phyloP scores from a whole-genome alignment of 2,888 invertebrate genomes.

The Dynastes tityus region DNA sequence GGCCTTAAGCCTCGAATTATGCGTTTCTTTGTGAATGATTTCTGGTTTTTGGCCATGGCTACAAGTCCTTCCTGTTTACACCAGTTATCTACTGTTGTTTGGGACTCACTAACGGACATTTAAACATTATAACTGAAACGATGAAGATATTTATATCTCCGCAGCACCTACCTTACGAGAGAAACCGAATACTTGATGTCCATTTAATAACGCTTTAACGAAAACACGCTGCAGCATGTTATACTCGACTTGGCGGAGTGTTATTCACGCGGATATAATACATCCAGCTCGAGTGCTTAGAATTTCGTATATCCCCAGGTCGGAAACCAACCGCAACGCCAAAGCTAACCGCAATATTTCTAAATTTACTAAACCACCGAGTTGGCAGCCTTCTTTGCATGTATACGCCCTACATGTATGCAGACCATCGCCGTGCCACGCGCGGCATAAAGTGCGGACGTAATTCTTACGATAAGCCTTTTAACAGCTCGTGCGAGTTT shows the following conservation, averaged over 20 bases:
- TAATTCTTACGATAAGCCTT: constrained; percentile 53
- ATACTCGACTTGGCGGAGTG: background rate
- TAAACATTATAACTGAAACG: no score
- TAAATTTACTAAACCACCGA: constrained; percentile 48
- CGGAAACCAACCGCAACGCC: constrained; percentile 9
- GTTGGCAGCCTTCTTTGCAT: constrained; percentile 10
- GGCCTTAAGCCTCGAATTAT: no score
- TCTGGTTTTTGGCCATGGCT: no score
- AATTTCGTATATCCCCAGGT: background rate
- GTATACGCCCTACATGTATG: no score
- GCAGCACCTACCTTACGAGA: background rate
- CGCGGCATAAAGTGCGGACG: constrained; percentile 26
- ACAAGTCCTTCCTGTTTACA: no score
- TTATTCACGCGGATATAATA: constrained; percentile 22
- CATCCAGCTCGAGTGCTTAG: background rate
- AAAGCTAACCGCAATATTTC: constrained; percentile 48
- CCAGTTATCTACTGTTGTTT: no score
- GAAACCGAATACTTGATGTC: background rate
- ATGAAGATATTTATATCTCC: background rate
- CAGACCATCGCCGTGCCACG: background rate
- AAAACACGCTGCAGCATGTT: background rate
- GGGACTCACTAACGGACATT: no score
- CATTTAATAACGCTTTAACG: background rate
- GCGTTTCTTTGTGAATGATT: no score
- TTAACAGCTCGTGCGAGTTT: constrained; percentile 45